Evolutionary conservation across 2,888 invertebrate genomes (phyloP).

Genomic region (Ecdyonurus torrentis): DNA sequence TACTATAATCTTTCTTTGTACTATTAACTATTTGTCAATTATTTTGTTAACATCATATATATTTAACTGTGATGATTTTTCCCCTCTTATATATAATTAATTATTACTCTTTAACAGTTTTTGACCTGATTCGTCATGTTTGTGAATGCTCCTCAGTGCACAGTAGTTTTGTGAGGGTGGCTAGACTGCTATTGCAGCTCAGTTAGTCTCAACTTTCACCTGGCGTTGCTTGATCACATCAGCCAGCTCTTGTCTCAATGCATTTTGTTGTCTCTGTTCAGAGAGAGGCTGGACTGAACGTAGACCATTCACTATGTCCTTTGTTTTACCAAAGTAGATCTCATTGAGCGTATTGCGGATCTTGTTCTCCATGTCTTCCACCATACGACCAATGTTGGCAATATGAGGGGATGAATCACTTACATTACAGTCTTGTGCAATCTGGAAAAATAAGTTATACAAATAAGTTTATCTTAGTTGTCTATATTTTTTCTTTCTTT

Average conservation of each 20-base stretch:
- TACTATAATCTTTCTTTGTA: too few relatives aligned
- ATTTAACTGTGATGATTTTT: too few relatives aligned
- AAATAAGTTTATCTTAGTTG: too few relatives aligned
- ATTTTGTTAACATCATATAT: too few relatives aligned
- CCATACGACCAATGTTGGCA: conserved; percentile 96
- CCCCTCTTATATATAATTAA: too few relatives aligned
- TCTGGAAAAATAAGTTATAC: conserved; percentile 34
- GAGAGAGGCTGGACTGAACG: conserved; percentile 67
- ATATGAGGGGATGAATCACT: conserved; percentile 93
- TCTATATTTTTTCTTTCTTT: too few relatives aligned
- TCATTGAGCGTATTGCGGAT: conserved; percentile 95
- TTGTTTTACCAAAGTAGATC: conserved; percentile 98
- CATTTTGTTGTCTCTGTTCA: conserved; percentile 68
- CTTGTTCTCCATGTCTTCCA: conserved; percentile 99
- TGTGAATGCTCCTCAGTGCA: too few relatives aligned
- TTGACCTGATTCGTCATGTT: too few relatives aligned
- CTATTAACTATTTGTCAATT: too few relatives aligned
- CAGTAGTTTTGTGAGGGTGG: not conserved
- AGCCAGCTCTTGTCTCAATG: conserved; percentile 71
- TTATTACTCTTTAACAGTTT: too few relatives aligned
- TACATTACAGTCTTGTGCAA: conserved; percentile 78
- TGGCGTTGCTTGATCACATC: conserved; percentile 68
- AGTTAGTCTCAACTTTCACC: conserved; percentile 32
- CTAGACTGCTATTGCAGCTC: conserved; percentile 2
- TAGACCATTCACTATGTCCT: conserved; percentile 91